Base-by-base conservation (phyloP, 2,888 invertebrate species). In the Eurytoma californica region DNA sequence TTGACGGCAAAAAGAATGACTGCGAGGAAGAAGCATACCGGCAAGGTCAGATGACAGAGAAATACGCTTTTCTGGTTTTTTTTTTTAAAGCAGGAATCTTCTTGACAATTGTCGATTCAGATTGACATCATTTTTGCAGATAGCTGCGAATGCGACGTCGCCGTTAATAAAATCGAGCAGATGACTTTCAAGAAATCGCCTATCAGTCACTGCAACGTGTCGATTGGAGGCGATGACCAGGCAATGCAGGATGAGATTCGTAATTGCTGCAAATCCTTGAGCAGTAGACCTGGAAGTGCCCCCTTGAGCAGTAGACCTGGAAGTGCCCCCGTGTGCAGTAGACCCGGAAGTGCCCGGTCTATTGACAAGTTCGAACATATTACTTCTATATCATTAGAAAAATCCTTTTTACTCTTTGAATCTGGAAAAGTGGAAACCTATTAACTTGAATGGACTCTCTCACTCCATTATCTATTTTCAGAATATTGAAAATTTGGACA, bases 1-100 rank as follows among this genome's bases (percentile, higher is more conserved):
- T 82, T 14, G 82, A 49, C n/a, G 74, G 60, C 16, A 78, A 79
- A 13, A 75, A 72, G 3, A 39, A 72, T 16, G 61, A 75, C 0
- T 53, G 20, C 16, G 65, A 73, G 13, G 69, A 78, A 0, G 78
- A 72, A 7, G 60, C 3, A 3, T 18, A 14, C 7, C 69, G n/a
- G 30, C 68, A 72, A 67, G 72, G 76, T 76, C 72, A 53, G 72
- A 16, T 7, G 39, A 0, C 7, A 39, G 39, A 39, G 9, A 9
- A 9, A 39, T 39, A 39, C 39, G 39, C 39, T 39, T 39, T 39
- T 39, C 9, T 1, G 1, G 9, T 9, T 39, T 39, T 7, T 39
- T 39, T 39, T 9, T n/a, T n/a, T n/a, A n/a, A 39, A 7, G 9
- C 39, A 39, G 39, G 16, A 5, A 24, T 49, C 2, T 14, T 7